These are phyloP conservation scores for Laothoe populi DNA, from an alignment of 2,888 invertebrate genomes.

Conservation along the genomic window DNA sequence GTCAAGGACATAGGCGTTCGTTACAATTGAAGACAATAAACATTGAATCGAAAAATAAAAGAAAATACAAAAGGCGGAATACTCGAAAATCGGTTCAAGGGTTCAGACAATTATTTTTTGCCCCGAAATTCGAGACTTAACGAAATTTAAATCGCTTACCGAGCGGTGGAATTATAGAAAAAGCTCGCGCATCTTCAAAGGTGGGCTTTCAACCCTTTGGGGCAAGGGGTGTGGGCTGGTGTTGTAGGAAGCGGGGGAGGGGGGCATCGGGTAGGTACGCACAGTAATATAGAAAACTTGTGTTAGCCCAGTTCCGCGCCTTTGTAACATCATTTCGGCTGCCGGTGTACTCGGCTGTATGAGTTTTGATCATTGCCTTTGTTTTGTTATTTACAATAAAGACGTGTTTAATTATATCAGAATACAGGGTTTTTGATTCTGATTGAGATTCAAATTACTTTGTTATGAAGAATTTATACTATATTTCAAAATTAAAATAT, in stretches of 20 bases:
- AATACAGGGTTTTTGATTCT: too few species aligned
- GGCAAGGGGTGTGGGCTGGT: constrained; percentile 35
- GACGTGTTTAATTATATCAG: not conserved
- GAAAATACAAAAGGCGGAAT: constrained; percentile 55
- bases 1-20: too few species aligned
- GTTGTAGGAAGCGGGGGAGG: constrained; percentile 37
- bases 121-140: constrained; percentile 81
- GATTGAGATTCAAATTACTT: too few species aligned
- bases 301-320: constrained; percentile 85
- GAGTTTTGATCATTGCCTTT: constrained; percentile 52
- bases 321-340: constrained; percentile 85
- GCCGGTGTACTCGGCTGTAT: constrained; percentile 55
- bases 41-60: constrained; percentile 52
- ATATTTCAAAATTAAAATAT: too few species aligned
- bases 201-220: constrained; percentile 78
- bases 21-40: constrained; percentile 50
- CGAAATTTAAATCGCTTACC: constrained; percentile 84
- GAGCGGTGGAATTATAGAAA: constrained; percentile 81
- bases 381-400: constrained; percentile 4
- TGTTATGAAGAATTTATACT: too few species aligned
- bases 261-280: constrained; percentile 58
- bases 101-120: constrained; percentile 81
- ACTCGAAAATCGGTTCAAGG: constrained; percentile 73
- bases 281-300: constrained; percentile 85
- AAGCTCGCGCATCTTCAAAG: constrained; percentile 84